A percentile compares a stretch with the other conserved stretches of the same genome.
Conservation (phyloP, 2,797 vertebrate species). For the Anguilla marmorata region DNA sequence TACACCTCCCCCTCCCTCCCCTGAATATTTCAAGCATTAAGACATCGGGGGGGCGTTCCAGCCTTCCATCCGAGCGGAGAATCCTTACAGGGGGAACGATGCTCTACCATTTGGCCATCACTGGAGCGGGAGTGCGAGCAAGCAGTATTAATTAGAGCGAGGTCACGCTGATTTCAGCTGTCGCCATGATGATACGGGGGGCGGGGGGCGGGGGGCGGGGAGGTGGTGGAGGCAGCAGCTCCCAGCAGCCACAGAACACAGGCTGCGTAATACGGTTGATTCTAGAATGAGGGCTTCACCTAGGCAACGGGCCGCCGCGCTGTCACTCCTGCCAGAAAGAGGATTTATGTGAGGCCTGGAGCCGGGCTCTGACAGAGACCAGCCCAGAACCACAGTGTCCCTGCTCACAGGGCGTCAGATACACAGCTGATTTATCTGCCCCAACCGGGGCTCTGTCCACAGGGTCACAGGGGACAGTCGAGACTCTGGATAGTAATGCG, state of each 20-base stretch:
- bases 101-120: slow-evolving; percentile 3
- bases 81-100: background rate
- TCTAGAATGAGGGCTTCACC: slow-evolving; percentile 13
- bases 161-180: slow-evolving; percentile 24
- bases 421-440: background rate
- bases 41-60: background rate
- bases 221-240: background rate
- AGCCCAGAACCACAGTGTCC: background rate
- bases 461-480: background rate
- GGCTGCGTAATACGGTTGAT: background rate
- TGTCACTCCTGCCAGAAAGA: background rate
- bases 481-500: background rate
- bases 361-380: background rate
- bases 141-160: slow-evolving; percentile 15
- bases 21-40: background rate
- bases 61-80: background rate
- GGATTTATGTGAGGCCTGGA: slow-evolving; percentile 8
- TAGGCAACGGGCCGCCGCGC: slow-evolving; percentile 2
- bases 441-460: background rate
- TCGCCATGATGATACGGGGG: background rate
- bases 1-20: background rate
- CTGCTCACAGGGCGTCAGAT: background rate
- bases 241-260: background rate
- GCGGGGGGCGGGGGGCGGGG: background rate
- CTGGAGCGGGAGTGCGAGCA: background rate